phyloP scores from a whole-genome alignment of 2,113 vertebrate species.

The Alligator mississippiensis region DNA sequence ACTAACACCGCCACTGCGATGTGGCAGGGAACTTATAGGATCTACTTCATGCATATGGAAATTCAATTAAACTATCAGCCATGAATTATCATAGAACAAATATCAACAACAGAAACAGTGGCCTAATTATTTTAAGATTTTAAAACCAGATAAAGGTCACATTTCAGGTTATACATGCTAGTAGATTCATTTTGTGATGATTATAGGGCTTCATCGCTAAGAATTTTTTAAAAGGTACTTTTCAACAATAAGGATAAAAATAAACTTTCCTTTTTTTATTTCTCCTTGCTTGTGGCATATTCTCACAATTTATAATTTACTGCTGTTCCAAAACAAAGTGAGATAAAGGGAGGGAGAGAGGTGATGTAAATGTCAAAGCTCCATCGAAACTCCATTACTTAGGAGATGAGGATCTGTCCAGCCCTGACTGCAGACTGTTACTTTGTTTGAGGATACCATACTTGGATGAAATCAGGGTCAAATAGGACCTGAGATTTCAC shows the following conservation, averaged over 20 bases:
- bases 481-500: neutral
- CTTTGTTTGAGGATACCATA: neutral
- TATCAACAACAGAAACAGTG: constrained; percentile 68
- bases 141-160: constrained; percentile 62
- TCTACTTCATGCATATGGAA: constrained; percentile 78
- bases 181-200: constrained; percentile 38
- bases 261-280: neutral
- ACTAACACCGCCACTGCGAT: constrained; percentile 61
- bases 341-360: neutral
- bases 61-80: constrained; percentile 78
- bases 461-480: neutral
- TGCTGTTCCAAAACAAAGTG: neutral
- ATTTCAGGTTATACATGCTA: constrained; percentile 33
- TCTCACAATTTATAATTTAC: neutral
- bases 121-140: constrained; percentile 74
- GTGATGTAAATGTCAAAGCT: neutral
- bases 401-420: neutral
- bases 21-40: constrained; percentile 60
- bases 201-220: neutral
- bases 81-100: constrained; percentile 67
- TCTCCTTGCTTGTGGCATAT: neutral
- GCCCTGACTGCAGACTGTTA: neutral
- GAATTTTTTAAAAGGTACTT: neutral
- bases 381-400: neutral
- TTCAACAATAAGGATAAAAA: neutral